A percentile compares a stretch with the other conserved stretches of the same genome.
Evolutionary conservation across 2,797 vertebrate genomes (phyloP).

Genomic region (Protosalanx chinensis): DNA sequence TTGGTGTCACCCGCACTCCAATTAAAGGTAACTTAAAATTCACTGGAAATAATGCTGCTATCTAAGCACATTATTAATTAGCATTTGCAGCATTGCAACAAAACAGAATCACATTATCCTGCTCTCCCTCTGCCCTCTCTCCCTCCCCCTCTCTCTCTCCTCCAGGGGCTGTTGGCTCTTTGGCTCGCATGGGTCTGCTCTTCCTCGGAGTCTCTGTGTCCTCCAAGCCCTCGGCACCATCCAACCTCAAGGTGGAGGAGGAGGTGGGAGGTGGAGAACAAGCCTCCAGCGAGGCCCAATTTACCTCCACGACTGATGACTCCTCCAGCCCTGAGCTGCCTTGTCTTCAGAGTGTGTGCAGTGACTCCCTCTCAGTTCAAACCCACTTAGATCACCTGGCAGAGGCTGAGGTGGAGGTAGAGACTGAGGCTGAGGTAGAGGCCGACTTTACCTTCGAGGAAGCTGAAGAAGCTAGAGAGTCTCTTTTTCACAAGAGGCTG

Average conservation of each 20-base stretch:
- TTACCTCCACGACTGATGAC: conserved; percentile 35
- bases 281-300: conserved; percentile 58
- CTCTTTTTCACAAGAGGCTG: conserved; percentile 68
- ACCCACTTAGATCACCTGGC: conserved; percentile 63
- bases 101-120: conserved; percentile 1
- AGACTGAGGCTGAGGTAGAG: conserved; percentile 56
- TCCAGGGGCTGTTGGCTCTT: conserved; percentile 68
- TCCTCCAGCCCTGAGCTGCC: conserved; percentile 33
- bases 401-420: conserved; percentile 50
- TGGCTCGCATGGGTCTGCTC: conserved; percentile 68
- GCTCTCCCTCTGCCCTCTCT: too few relatives aligned
- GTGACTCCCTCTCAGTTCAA: conserved; percentile 7
- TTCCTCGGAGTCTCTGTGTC: conserved; percentile 59
- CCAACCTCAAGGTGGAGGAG: conserved; percentile 36
- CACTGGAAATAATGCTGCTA: not conserved
- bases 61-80: not conserved
- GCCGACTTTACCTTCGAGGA: conserved; percentile 63
- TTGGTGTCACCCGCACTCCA: conserved; percentile 70
- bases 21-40: conserved; percentile 60
- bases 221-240: conserved; percentile 32
- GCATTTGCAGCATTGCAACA: not conserved
- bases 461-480: conserved; percentile 68
- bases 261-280: conserved; percentile 39
- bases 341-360: conserved; percentile 13
- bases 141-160: too few relatives aligned